phyloP scores from a whole-genome alignment of 2,888 invertebrate genomes.

The Oegoconia quadripuncta region DNA sequence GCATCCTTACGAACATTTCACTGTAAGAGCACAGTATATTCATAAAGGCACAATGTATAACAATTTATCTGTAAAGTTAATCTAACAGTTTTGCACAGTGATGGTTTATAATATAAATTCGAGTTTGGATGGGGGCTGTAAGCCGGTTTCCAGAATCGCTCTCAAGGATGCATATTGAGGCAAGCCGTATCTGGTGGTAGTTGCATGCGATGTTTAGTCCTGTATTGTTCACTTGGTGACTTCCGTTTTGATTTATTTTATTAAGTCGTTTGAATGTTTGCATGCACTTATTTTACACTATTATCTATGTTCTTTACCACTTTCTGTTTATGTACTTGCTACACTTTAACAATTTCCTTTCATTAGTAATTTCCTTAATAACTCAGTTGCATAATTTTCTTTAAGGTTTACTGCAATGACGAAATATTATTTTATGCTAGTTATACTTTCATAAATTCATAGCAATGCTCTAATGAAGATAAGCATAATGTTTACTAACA shows the following conservation, averaged over 20 bases:
- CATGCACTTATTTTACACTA: conserved; percentile 7
- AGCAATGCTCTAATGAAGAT: conserved; percentile 31
- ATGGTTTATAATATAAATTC: conserved; percentile 47
- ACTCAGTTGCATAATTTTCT: conserved; percentile 8
- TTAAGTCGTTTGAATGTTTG: conserved; percentile 1
- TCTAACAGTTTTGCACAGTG: conserved; percentile 74
- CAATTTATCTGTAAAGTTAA: conserved; percentile 43
- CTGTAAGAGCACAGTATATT: conserved; percentile 46
- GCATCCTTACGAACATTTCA: conserved; percentile 70
- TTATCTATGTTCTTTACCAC: conserved; percentile 8
- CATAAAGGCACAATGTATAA: conserved; percentile 42
- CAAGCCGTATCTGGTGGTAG: conserved; percentile 62
- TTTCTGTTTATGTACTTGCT: conserved; percentile 6
- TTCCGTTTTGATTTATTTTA: conserved; percentile 6
- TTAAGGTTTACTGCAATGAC: conserved; percentile 18
- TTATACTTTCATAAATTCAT: conserved; percentile 31
- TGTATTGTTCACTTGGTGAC: conserved; percentile 17
- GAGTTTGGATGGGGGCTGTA: conserved; percentile 46
- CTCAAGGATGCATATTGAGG: conserved; percentile 78
- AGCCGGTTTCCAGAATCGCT: conserved; percentile 50
- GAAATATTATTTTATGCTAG: conserved; percentile 23
- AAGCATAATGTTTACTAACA: conserved; percentile 37
- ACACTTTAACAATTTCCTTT: conserved; percentile 13
- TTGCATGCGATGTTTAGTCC: conserved; percentile 41
- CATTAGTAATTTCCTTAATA: conserved; percentile 11